A percentile compares a stretch with the other conserved stretches of the same genome.
Conservation (phyloP, 1,140 invertebrate genomes). For the Euwallacea similis region DNA sequence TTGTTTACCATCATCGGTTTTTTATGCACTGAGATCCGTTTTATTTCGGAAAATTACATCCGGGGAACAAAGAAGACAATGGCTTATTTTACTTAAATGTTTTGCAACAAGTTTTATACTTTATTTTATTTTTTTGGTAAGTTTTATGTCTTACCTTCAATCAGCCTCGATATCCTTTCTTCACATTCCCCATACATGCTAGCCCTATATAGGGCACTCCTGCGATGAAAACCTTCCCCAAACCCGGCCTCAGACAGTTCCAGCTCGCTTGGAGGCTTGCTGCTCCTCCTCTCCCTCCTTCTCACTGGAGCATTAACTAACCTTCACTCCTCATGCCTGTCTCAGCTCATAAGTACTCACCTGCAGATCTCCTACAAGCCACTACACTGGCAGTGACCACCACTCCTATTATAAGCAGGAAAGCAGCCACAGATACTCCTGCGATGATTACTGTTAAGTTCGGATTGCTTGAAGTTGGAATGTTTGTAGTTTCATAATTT, state of each 20-base stretch:
- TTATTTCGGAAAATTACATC: too few relatives aligned
- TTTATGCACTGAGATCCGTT: too few relatives aligned
- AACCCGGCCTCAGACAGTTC: slow-evolving; percentile 52
- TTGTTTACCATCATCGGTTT: too few relatives aligned
- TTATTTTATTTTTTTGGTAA: too few relatives aligned
- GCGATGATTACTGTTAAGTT: slow-evolving; percentile 49
- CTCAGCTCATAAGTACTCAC: neutral
- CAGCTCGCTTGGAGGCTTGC: slow-evolving; percentile 49
- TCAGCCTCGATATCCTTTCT: slow-evolving; percentile 44
- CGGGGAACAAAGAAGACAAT: too few relatives aligned
- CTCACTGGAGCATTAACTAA: slow-evolving; percentile 1
- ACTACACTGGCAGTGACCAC: slow-evolving; percentile 45
- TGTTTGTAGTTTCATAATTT: slow-evolving; percentile 15
- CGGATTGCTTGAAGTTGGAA: slow-evolving; percentile 16
- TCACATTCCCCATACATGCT: slow-evolving; percentile 52
- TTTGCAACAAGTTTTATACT: too few relatives aligned
- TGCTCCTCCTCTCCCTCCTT: slow-evolving; percentile 37
- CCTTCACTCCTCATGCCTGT: slow-evolving; percentile 2
- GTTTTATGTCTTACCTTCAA: slow-evolving; percentile 38
- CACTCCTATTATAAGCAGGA: slow-evolving; percentile 48
- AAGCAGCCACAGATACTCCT: slow-evolving; percentile 44
- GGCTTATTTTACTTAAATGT: too few relatives aligned
- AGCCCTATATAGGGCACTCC: slow-evolving; percentile 51
- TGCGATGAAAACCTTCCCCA: slow-evolving; percentile 50
- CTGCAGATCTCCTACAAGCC: slow-evolving; percentile 44